These are phyloP conservation scores for Ochlodes sylvanus DNA, from an alignment of 2,888 invertebrate species.

Conservation along the genomic window DNA sequence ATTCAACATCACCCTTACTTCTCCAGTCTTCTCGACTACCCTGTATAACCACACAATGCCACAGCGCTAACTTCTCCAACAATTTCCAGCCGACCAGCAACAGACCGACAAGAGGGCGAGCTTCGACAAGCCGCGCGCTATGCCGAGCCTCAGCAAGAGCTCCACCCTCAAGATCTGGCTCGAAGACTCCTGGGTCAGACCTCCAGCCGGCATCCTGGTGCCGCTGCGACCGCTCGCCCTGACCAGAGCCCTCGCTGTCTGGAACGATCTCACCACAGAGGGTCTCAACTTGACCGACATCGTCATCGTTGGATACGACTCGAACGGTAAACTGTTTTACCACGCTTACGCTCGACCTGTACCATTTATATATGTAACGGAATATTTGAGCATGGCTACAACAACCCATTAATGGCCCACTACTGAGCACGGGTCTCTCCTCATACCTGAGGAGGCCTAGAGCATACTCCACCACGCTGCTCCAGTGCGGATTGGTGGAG, in stretches of 20 bases:
- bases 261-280: slow-evolving; percentile 68
- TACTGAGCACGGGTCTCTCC: too few species aligned
- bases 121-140: slow-evolving; percentile 54
- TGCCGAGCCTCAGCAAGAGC: slow-evolving; percentile 56
- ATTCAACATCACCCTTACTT: too few species aligned
- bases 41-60: too few species aligned
- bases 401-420: too few species aligned
- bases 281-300: slow-evolving; percentile 71
- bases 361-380: too few species aligned
- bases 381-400: too few species aligned
- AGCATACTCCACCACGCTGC: too few species aligned
- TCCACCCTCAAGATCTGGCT: slow-evolving; percentile 71
- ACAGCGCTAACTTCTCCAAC: too few species aligned
- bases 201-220: slow-evolving; percentile 76
- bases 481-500: too few species aligned
- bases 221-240: slow-evolving; percentile 71
- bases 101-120: slow-evolving; percentile 52
- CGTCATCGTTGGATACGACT: slow-evolving; percentile 76
- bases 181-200: slow-evolving; percentile 75
- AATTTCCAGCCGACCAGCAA: slow-evolving; percentile 52
- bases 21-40: too few species aligned
- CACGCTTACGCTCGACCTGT: too few species aligned
- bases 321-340: slow-evolving; percentile 66
- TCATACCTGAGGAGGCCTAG: too few species aligned
- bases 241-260: slow-evolving; percentile 69